Evolutionary conservation across 2,888 invertebrate species (phyloP), one percentile per base, ranked within the genome.

Genomic region (Spilosoma lubricipeda): DNA sequence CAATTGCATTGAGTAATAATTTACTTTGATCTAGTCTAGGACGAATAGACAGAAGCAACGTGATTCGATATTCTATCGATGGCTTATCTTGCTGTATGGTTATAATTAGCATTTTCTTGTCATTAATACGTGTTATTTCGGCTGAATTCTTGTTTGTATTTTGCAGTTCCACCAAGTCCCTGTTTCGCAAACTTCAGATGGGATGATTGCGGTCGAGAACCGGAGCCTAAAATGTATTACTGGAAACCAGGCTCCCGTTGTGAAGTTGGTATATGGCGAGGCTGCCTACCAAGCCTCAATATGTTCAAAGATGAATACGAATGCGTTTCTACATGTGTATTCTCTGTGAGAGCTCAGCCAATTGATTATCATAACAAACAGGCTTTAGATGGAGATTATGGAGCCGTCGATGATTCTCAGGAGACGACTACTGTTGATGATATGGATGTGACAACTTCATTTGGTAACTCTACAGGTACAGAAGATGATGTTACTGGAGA

Each of bases 221-320:
- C 95, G 0, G 85, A 82, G 0, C 86, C 91, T 0, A 94, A 95
- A 5, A 84, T 95, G 71, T 95, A 95, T 81, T 94, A 94, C 82
- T 94, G 91, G 89, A 92, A 93, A 71, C 82, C 93, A 3, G 95
- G 93, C 0, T 95, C 95, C 3, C 88, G 95, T 18, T 95, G 95
- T 72, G 95, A 95, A 82, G 91, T 94, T 0, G 95, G 92, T 0
- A 76, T 91, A 0, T 95, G 95, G 95, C 85, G 92, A 48, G 95
- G 95, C 4, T 95, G 95, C 73, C 84, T 90, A 0, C 95, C 95
- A 0, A 95, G 92, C 77, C 70, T 87, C 0, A 95, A 95, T 78
- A 95, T 95, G 95, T 95, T 95, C 74, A 78, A 81, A 23, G 90
- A 93, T 48, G 94, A 94, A 77, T 93, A 93, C 75, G 93, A 94